These are phyloP conservation scores for Neomorphus geoffroyi DNA, from an alignment of 2,797 vertebrate species.

Conservation along the genomic window DNA sequence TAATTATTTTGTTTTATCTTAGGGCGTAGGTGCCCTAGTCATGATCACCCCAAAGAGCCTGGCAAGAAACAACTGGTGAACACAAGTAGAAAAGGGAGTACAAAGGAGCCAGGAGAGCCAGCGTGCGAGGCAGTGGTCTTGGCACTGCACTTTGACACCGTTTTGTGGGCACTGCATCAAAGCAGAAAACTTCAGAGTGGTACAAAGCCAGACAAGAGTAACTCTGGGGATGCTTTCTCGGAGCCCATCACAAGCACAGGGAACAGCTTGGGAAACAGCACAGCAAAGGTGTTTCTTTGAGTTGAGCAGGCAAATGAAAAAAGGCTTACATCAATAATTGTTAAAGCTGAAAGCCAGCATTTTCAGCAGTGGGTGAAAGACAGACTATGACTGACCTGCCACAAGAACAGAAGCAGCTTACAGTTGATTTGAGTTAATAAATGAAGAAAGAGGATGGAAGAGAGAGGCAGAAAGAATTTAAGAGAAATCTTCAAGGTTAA, in stretches of 20 bases:
- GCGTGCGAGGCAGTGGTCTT: conserved; percentile 1
- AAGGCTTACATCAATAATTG: neutral
- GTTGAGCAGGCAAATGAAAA: neutral
- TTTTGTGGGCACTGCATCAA: conserved; percentile 46
- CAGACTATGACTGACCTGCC: neutral
- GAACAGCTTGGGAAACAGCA: neutral
- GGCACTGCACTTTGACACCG: neutral
- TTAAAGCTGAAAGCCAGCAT: neutral
- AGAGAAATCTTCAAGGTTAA: neutral
- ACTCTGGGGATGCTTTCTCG: neutral
- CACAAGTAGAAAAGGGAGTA: conserved; percentile 41
- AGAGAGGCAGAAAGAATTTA: neutral
- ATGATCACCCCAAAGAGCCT: conserved; percentile 18
- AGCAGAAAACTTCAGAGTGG: conserved; percentile 49
- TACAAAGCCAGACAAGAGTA: conserved; percentile 11
- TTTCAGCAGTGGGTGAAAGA: neutral
- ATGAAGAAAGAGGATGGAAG: neutral
- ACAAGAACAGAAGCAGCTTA: neutral
- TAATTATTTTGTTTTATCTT: conserved; percentile 56
- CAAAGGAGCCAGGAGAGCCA: conserved; percentile 35
- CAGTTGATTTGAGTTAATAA: neutral
- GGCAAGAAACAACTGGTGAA: conserved; percentile 47
- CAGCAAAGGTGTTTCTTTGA: neutral
- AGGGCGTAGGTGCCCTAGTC: conserved; percentile 31
- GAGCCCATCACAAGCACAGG: neutral